Evolutionary conservation across 1,140 invertebrate genomes (phyloP), one percentile per base, ranked within the genome.

Genomic region (Agrypnia vestita): DNA sequence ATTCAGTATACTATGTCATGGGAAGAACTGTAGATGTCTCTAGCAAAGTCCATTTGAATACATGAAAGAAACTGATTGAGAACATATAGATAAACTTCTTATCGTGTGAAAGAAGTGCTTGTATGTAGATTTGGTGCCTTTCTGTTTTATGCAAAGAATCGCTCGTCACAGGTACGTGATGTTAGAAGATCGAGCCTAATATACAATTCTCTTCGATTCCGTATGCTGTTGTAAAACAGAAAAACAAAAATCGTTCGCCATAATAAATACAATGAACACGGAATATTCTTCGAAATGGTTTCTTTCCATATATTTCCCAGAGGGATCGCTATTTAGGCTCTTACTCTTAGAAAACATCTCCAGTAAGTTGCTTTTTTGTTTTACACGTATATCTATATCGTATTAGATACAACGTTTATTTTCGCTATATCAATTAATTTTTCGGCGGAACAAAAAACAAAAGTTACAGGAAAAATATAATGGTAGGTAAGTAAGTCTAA

Each of bases 251-350:
- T 62, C 59, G 59, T 62, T 62, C 47, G 19, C 67, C 15, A 51
- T 51, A 46, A 8, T 71, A 21, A 71, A 71, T 71, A 71, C 46
- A 49, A 51, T 21, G 46, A 71, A 71, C 61, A 59, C 1, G 25
- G 47, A 47, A 71, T 71, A 71, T 53, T 71, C 67, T 25, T 51
- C 10, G 47, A 71, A 71, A 51, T 62, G 21, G 59, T 62, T 62
- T 10, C 59, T 51, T 13, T 71, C 15, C 67, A 51, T 51, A 19
- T 47, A 51, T 51, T 71, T 71, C 15, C 44, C 46, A 1, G 13
- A 51, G 67, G 67, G 25, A 25, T 71, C 49, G n/a, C 19, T 71
- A n/a, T 47, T 47, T 46, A 19, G 44, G 8, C 47, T 49, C 9
- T 71, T 19, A 10, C 19, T 71, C 46, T 19, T 49, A 12, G 3